A percentile compares a stretch with the other conserved stretches of the same genome.
phyloP scores from a whole-genome alignment of 2,797 vertebrate genomes.

The Gobionotothen gibberifrons region DNA sequence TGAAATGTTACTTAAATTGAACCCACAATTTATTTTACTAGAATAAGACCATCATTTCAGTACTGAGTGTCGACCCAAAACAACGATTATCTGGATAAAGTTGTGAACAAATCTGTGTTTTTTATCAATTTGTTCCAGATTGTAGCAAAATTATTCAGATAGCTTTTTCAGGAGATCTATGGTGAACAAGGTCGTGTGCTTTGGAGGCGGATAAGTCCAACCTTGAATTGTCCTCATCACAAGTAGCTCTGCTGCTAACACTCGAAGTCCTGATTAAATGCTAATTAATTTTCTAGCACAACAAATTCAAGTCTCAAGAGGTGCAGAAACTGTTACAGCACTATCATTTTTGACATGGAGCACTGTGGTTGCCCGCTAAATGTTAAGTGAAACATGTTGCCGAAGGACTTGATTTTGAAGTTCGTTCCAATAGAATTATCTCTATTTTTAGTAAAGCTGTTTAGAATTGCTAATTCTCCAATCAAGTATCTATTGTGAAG shows the following conservation, averaged over 20 bases:
- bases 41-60: neutral
- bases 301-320: constrained; percentile 15
- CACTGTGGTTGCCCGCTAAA: constrained; percentile 12
- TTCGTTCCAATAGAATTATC: constrained; percentile 41
- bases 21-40: neutral
- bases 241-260: neutral
- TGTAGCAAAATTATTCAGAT: neutral
- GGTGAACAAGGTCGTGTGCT: neutral
- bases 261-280: neutral
- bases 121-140: neutral
- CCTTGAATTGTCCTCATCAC: neutral
- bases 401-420: constrained; percentile 38
- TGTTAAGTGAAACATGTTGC: constrained; percentile 22
- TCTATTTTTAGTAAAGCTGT: constrained; percentile 79
- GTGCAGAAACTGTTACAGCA: constrained; percentile 15
- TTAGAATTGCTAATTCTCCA: constrained; percentile 57
- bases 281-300: constrained; percentile 24
- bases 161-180: neutral
- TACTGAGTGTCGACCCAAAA: neutral
- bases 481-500: constrained; percentile 34
- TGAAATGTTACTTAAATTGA: neutral
- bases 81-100: neutral
- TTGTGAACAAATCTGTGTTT: neutral
- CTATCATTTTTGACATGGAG: constrained; percentile 6
- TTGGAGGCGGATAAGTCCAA: neutral